A percentile compares a stretch with the other conserved stretches of the same genome.
These are phyloP conservation scores for Caretta caretta DNA, from an alignment of 2,113 vertebrate species.

Conservation along the genomic window DNA sequence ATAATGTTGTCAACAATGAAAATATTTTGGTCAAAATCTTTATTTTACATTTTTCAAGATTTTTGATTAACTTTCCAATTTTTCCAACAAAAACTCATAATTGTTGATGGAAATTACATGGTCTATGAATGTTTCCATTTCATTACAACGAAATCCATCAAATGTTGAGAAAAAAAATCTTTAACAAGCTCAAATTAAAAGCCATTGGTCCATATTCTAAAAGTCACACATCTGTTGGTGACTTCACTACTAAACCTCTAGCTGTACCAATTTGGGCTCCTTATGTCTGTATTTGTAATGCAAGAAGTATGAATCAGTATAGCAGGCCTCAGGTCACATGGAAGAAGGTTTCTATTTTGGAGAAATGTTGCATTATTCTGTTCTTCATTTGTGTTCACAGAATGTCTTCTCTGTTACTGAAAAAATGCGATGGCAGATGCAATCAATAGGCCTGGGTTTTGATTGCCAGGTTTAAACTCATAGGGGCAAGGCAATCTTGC, in stretches of 20 bases:
- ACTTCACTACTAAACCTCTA: neutral
- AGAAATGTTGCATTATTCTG: neutral
- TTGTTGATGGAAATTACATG: neutral
- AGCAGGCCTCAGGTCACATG: neutral
- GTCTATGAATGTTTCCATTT: neutral
- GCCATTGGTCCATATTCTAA: slow-evolving; percentile 6
- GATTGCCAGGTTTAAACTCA: neutral
- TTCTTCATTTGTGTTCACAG: neutral
- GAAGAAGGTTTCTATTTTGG: neutral
- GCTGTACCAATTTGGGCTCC: neutral
- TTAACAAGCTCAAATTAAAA: neutral
- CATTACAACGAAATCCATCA: neutral
- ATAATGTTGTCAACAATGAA: neutral
- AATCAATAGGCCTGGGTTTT: neutral
- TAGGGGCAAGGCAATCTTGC: neutral
- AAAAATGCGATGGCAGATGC: neutral
- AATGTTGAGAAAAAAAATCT: neutral
- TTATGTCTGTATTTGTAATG: neutral
- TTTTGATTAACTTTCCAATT: neutral
- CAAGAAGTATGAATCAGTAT: neutral
- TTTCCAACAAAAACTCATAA: neutral
- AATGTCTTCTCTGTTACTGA: neutral
- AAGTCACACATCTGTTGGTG: neutral
- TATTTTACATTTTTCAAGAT: neutral
- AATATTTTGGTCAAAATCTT: neutral